phyloP scores from a whole-genome alignment of 1,140 invertebrate species.

The Trichogramma pretiosum region DNA sequence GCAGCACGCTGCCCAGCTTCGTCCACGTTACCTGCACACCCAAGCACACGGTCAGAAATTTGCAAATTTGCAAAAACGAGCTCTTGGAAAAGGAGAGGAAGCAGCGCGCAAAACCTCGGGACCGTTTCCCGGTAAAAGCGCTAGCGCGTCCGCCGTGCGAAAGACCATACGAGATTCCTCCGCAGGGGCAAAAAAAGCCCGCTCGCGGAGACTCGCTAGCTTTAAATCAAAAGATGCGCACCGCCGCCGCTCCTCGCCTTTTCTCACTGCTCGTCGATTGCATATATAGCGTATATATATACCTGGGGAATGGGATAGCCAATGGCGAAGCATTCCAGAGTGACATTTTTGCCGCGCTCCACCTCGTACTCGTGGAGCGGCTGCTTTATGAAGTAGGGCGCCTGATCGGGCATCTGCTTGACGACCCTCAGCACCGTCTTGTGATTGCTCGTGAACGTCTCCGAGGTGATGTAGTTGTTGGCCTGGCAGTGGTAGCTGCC shows the following conservation, averaged over 20 bases:
- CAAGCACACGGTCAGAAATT: no score
- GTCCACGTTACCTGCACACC: conserved; percentile 45
- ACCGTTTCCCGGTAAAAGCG: neutral
- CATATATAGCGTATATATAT: no score
- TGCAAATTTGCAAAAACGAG: no score
- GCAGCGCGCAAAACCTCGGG: no score
- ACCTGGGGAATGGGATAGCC: conserved; percentile 51
- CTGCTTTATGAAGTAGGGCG: conserved; percentile 35
- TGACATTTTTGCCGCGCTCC: conserved; percentile 35
- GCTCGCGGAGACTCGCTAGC: no score
- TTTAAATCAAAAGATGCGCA: no score
- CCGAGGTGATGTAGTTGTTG: conserved; percentile 37
- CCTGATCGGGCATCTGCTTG: conserved; percentile 18
- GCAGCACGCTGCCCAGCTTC: conserved; percentile 41
- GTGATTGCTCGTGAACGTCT: conserved; percentile 29
- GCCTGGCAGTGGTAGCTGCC: conserved; percentile 36
- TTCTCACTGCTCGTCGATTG: no score
- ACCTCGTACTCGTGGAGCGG: conserved; percentile 39
- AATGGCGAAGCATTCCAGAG: conserved; percentile 54
- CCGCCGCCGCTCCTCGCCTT: no score
- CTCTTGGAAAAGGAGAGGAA: no score
- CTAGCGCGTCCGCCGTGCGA: no score
- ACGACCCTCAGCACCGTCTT: conserved; percentile 30
- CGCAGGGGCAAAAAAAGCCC: neutral
- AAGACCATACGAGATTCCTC: no score